A percentile compares a stretch with the other conserved stretches of the same genome.
These are phyloP conservation scores for Coendou prehensilis DNA, from an alignment of 2,797 vertebrate genomes.

Conservation along the genomic window DNA sequence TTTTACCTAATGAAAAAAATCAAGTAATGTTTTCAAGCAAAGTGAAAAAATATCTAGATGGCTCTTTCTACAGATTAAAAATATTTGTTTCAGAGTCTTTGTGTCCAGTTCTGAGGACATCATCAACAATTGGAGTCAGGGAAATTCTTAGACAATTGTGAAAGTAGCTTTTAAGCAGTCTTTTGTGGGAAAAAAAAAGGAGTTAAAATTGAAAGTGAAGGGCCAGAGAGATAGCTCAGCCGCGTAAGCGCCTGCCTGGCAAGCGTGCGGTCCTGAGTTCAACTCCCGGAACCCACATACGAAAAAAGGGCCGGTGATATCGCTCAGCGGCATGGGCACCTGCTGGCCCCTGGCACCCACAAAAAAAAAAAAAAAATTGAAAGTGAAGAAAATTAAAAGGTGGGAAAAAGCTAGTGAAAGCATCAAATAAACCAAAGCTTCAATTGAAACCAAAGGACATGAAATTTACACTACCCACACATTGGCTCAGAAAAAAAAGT, in stretches of 20 bases:
- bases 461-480: neutral
- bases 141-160: neutral
- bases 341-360: no score
- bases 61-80: neutral
- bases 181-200: neutral
- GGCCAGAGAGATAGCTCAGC: no score
- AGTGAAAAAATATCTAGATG: neutral
- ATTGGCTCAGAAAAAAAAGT: neutral
- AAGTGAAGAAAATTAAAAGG: neutral
- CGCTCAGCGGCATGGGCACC: no score
- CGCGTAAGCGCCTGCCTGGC: no score
- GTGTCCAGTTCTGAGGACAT: neutral
- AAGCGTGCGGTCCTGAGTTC: no score
- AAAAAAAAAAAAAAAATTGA: neutral
- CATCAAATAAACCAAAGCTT: neutral
- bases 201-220: slow-evolving; percentile 18
- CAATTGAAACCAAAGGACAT: neutral
- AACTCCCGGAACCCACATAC: no score
- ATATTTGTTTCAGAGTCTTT: slow-evolving; percentile 20
- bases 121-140: neutral
- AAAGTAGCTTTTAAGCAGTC: neutral
- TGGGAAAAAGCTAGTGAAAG: neutral
- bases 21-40: neutral
- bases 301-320: no score
- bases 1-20: neutral